Evolutionary conservation across 2,113 vertebrate species (phyloP).

Genomic region (Bungarus multicinctus): DNA sequence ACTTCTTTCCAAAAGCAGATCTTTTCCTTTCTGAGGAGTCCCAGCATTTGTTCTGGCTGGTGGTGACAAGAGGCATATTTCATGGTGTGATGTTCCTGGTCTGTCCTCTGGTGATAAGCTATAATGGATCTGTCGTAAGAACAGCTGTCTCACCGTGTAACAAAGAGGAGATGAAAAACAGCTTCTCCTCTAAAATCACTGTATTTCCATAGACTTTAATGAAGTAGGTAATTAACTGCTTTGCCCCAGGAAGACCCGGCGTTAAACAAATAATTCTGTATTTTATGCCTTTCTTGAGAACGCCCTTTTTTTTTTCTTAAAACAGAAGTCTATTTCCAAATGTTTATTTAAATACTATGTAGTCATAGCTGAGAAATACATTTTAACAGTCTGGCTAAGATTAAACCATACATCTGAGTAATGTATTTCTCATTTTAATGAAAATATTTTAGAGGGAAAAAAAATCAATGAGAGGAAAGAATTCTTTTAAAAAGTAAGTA

Average conservation of each 20-base stretch:
- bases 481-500: conserved; percentile 10
- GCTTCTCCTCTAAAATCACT: conserved; percentile 71
- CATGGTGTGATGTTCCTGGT: conserved; percentile 69
- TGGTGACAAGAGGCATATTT: conserved; percentile 91
- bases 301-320: conserved; percentile 45
- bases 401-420: conserved; percentile 33
- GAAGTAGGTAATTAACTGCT: conserved; percentile 90
- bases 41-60: conserved; percentile 37
- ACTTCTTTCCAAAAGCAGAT: conserved; percentile 44
- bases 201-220: conserved; percentile 95
- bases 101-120: conserved; percentile 91
- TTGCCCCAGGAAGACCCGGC: conserved; percentile 77
- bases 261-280: conserved; percentile 60
- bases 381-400: neutral
- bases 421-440: conserved; percentile 25
- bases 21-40: conserved; percentile 46
- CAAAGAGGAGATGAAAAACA: conserved; percentile 79
- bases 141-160: conserved; percentile 76
- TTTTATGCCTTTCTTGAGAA: conserved; percentile 43
- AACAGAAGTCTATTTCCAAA: conserved; percentile 12
- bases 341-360: conserved; percentile 35
- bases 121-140: conserved; percentile 86
- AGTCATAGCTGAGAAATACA: neutral
- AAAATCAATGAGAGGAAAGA: conserved; percentile 12
- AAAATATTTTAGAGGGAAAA: conserved; percentile 13